These are phyloP conservation scores for Heliornis fulica DNA, from an alignment of 2,113 vertebrate genomes.

Conservation along the genomic window DNA sequence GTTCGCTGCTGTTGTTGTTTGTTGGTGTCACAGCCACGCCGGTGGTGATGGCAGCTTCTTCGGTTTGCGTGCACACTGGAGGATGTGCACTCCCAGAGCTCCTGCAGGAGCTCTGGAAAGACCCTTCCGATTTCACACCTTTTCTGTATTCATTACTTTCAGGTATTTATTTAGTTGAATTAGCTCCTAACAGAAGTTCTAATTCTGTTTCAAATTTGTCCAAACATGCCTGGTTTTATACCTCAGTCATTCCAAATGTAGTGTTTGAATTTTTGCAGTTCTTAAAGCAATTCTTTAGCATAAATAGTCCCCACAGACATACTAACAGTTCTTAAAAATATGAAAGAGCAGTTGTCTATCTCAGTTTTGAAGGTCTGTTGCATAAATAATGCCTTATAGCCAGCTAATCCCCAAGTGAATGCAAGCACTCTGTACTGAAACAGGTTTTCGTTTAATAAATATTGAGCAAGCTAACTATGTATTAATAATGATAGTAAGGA, in stretches of 20 bases:
- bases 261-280: background rate
- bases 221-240: background rate
- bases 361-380: background rate
- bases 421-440: background rate
- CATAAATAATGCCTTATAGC: background rate
- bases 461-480: background rate
- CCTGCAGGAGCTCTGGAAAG: background rate
- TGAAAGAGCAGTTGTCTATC: background rate
- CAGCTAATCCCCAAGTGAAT: background rate
- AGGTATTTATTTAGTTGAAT: background rate
- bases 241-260: background rate
- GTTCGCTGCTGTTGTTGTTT: no score
- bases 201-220: background rate
- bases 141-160: background rate
- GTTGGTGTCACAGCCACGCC: background rate
- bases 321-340: background rate
- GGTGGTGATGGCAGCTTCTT: background rate
- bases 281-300: background rate
- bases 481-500: background rate
- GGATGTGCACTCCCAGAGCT: rapidly evolving
- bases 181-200: background rate
- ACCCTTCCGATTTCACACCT: background rate
- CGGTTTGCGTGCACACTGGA: rapidly evolving
- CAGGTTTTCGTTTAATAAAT: background rate
- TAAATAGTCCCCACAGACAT: background rate